Evolutionary conservation across 1,140 invertebrate genomes (phyloP), one percentile per base, ranked within the genome.

Genomic region (Trichonephila inaurata): DNA sequence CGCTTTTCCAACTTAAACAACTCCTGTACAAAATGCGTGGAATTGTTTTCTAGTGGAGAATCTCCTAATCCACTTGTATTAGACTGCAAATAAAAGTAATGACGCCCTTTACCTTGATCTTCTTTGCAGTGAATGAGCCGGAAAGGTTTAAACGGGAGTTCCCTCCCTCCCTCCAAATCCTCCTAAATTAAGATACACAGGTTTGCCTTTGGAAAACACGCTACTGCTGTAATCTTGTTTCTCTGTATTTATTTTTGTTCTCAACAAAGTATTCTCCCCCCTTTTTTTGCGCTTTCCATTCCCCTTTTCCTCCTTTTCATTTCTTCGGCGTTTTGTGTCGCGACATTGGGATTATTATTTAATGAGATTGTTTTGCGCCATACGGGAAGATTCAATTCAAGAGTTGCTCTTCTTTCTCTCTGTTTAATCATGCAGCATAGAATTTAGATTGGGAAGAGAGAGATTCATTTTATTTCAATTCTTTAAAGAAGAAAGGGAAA

Each of bases 181-280:
- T 7, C 33, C 28, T 92, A 92, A 92, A 92, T 92, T 92, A 92
- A 92, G 90, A 92, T 92, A 92, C 90, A 92, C 90, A 69, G 40
- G 81, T 92, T 92, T 58, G 61, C 77, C 62, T 92, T 85, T 61
- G n/a, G 82, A 66, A 69, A 92, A 66, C 77, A 92, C 77, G 77
- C 89, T 18, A 40, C 51, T 81, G 19, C 19, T 66, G 77, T 85
- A 92, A 85, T 85, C 90, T 92, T 85, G 62, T 92, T 85, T 92
- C 90, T 92, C 21, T 16, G 81, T 66, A 87, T 72, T 69, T 89
- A 89, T 72, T 69, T 77, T 66, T 89, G 24, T 72, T 89, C n/a
- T 40, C 51, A 12, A 14, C 18, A 66, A 61, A 51, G 28, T 88
- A 18, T 69, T 82, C 2, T 40, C 28, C 81, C 19, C 24, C 69